phyloP scores from a whole-genome alignment of 92 coral and sea anemone genomes.

The Phymanthus crucifer region DNA sequence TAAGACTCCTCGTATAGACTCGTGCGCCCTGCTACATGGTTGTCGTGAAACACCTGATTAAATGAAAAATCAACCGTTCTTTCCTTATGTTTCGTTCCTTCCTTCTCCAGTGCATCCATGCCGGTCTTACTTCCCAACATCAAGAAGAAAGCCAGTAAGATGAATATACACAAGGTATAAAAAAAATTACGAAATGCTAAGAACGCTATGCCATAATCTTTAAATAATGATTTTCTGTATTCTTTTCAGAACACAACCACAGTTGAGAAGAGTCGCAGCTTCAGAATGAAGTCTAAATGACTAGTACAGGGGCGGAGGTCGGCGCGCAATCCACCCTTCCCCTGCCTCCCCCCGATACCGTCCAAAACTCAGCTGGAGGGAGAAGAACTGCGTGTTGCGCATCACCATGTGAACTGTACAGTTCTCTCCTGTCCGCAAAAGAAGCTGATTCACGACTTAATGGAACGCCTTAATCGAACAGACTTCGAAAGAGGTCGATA shows the following conservation, averaged over 20 bases:
- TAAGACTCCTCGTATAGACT: too few species aligned
- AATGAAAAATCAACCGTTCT: too few species aligned
- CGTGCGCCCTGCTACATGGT: too few species aligned
- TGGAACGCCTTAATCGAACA: slow-evolving; percentile 47
- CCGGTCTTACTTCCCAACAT: slow-evolving; percentile 79
- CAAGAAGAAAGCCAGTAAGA: slow-evolving; percentile 61
- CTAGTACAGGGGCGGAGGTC: slow-evolving; percentile 73
- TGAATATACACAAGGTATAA: slow-evolving; percentile 49
- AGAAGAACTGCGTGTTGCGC: slow-evolving; percentile 23
- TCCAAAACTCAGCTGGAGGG: slow-evolving; percentile 18
- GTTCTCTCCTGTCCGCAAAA: slow-evolving; percentile 74
- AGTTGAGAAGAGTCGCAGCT: slow-evolving; percentile 55
- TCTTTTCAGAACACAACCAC: slow-evolving; percentile 59
- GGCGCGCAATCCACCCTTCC: slow-evolving; percentile 44
- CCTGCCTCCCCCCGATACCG: slow-evolving; percentile 75
- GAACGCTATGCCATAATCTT: neutral
- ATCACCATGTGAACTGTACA: slow-evolving; percentile 66
- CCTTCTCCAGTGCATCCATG: slow-evolving; percentile 58
- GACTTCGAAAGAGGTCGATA: slow-evolving; percentile 50
- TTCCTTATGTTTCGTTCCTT: too few species aligned
- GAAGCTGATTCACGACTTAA: slow-evolving; percentile 69
- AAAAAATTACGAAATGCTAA: neutral
- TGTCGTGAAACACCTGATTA: too few species aligned
- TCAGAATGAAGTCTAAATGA: slow-evolving; percentile 79
- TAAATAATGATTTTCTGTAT: too few species aligned